phyloP scores from a whole-genome alignment of 2,888 invertebrate species.

The Diaphora mendica region DNA sequence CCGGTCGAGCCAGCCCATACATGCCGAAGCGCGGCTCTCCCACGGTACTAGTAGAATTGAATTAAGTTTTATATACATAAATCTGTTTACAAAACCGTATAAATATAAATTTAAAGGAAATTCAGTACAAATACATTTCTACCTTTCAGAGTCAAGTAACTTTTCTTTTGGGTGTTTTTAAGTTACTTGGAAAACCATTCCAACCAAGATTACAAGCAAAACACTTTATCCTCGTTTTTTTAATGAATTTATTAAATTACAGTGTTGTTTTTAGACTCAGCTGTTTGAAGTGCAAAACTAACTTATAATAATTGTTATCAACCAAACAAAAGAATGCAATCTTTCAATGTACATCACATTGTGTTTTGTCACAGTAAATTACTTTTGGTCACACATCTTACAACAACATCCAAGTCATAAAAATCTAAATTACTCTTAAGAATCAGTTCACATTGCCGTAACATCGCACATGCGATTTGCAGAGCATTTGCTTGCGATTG shows the following conservation, averaged over 20 bases:
- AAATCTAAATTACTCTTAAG: slow-evolving; percentile 22
- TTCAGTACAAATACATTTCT: no score
- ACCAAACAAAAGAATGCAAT: not conserved
- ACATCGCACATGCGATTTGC: slow-evolving; percentile 44
- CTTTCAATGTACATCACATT: not conserved
- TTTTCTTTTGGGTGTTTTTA: no score
- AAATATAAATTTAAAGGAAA: no score
- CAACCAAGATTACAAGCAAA: no score
- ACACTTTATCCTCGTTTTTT: not conserved
- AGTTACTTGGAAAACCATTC: no score
- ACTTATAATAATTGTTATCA: not conserved
- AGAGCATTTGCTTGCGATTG: slow-evolving; percentile 41
- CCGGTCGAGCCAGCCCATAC: no score
- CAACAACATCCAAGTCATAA: slow-evolving; percentile 15
- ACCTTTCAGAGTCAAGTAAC: no score
- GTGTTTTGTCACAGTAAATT: slow-evolving; percentile 10
- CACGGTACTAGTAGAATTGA: no score
- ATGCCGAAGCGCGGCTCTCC: no score
- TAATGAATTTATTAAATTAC: not conserved
- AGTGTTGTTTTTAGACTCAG: no score
- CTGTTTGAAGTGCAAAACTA: not conserved
- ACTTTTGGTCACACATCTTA: slow-evolving; percentile 10
- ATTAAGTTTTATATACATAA: no score
- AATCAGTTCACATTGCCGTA: slow-evolving; percentile 40
- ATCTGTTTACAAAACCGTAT: no score